A percentile compares a stretch with the other conserved stretches of the same genome.
phyloP scores from a whole-genome alignment of 2,888 invertebrate species.

The Petrolisthes manimaculis region DNA sequence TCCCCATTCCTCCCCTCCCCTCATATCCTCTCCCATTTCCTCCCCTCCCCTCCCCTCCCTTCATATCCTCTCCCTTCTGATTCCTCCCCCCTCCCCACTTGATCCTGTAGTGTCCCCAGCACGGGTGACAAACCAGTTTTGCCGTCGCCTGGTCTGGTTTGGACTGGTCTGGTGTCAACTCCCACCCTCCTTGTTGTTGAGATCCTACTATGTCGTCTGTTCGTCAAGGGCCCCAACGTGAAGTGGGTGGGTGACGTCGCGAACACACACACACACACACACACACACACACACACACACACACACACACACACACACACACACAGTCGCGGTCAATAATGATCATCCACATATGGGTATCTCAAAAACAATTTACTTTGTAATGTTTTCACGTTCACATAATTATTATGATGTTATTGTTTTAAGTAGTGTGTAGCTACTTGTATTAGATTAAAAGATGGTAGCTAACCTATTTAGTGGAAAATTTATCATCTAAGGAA shows the following conservation, averaged over 20 bases:
- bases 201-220: background rate
- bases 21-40: too few relatives aligned
- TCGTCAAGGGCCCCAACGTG: background rate
- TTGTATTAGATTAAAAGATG: too few relatives aligned
- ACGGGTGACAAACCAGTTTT: background rate
- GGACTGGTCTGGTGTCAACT: background rate
- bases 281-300: background rate
- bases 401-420: too few relatives aligned
- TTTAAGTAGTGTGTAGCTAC: too few relatives aligned
- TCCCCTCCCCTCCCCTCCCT: background rate
- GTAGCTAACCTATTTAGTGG: too few relatives aligned
- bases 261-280: background rate
- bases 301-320: background rate
- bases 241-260: background rate
- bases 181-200: background rate
- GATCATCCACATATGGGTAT: background rate
- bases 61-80: background rate
- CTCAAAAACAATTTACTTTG: too few relatives aligned
- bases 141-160: background rate
- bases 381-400: too few relatives aligned
- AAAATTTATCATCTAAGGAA: too few relatives aligned
- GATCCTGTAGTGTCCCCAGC: background rate
- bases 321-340: background rate
- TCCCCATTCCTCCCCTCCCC: too few relatives aligned
- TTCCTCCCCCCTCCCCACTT: background rate